Base-by-base conservation (phyloP, 30 jellyfish, hydroid and myxozoan species). In the Turritopsis dohrnii region DNA sequence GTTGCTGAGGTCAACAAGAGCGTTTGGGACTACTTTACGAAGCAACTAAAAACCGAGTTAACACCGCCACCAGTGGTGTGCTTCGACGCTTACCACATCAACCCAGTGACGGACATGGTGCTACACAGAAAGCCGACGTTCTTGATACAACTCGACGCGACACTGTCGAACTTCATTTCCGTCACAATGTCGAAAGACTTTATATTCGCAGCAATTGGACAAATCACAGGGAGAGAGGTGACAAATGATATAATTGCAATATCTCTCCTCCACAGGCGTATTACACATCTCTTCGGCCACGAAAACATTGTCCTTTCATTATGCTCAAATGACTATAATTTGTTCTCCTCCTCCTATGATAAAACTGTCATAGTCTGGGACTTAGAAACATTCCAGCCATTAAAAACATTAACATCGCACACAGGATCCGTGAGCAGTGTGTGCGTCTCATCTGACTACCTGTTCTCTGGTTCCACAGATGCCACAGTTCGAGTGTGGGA, bases 401-500 rank as follows among this genome's bases (percentile, higher is more conserved):
- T 74, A 52, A 76, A 77, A 71, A 84, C 87, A 18, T 66, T 93
- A 17, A 75, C 75, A 74, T 83, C 71, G 18, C 96, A 88, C 84
- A 86, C 77, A 28, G 98, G 98, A 1, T 87, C 96, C 1, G 96
- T 93, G 20, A 65, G 96, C 21, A 26, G 89, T 17, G 25, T 93
- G 53, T 93, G 98, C 74, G 52, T 80, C 1, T 66, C 96, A 8
- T 90, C 85, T 24, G 76, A 77, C 21, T 81, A 54, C 28, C 86
- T 93, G 66, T 88, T 71, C 71, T 72, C 96, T 28, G 98, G 96
- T 21, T 93, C 96, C 9, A 79, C 96, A 16, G 98, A 93, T 65
- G 83, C 90, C 27, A 79, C 84, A 0, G 80, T 93, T 17, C 25
- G 88, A 23, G 74, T 83, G n/a, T 93, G 96, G 96, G 65, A 85